A percentile compares a stretch with the other conserved stretches of the same genome.
Conservation (phyloP, 2,888 invertebrate genomes). For the Pseudococcus viburni region DNA sequence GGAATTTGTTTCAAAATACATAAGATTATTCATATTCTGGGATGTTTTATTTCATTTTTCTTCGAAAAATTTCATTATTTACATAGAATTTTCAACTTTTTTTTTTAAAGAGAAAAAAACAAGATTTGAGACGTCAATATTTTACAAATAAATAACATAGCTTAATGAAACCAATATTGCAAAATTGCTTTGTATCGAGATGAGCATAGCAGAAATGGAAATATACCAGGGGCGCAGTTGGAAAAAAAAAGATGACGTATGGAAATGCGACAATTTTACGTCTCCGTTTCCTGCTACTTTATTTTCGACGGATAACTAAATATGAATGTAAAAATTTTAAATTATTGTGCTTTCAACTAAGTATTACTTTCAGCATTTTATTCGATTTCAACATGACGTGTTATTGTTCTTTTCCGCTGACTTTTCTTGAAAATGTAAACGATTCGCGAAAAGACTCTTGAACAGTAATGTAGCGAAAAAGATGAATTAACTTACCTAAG, state of each 20-base stretch:
- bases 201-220: not conserved
- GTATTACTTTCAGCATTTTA: not conserved
- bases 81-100: not conserved
- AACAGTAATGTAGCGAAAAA: not conserved
- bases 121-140: not conserved
- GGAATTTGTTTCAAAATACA: slow-evolving; percentile 1
- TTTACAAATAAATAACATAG: not conserved
- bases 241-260: not conserved
- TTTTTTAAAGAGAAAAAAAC: not conserved
- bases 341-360: not conserved
- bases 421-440: not conserved
- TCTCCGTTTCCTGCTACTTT: not conserved
- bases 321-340: not conserved
- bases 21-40: not conserved
- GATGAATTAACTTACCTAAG: too few relatives aligned
- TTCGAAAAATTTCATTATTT: too few relatives aligned
- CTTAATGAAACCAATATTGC: slow-evolving; percentile 22
- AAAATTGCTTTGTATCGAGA: not conserved
- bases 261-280: not conserved
- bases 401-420: not conserved
- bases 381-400: not conserved
- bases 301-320: not conserved
- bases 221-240: not conserved
- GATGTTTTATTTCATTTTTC: too few relatives aligned
- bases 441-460: not conserved